phyloP scores from a whole-genome alignment of 2,888 invertebrate species.

The Drosophila leonis region DNA sequence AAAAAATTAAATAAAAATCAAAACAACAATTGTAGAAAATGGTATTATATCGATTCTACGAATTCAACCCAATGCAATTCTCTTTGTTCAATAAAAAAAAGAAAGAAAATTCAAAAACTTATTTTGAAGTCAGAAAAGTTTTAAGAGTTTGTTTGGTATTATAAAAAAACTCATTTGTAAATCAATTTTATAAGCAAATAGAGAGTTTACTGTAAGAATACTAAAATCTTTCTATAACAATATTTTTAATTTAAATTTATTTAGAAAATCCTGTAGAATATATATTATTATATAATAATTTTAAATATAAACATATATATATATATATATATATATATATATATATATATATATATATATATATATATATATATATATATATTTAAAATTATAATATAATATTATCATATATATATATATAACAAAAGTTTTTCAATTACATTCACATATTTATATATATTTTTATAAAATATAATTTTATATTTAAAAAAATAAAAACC shows the following conservation, averaged over 20 bases:
- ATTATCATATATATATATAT: too few relatives aligned
- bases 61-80: not conserved
- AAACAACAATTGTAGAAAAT: not conserved
- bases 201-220: not conserved
- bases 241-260: not conserved
- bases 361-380: too few relatives aligned
- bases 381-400: too few relatives aligned
- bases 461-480: not conserved
- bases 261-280: too few relatives aligned
- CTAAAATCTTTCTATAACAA: not conserved
- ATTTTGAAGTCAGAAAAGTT: not conserved
- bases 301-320: too few relatives aligned
- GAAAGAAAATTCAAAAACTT: not conserved
- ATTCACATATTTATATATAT: not conserved
- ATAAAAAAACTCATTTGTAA: not conserved
- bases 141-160: not conserved
- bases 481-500: not conserved
- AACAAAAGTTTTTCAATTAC: too few relatives aligned
- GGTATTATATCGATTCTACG: not conserved
- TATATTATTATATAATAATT: too few relatives aligned
- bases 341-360: too few relatives aligned
- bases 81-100: not conserved
- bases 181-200: not conserved
- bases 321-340: too few relatives aligned
- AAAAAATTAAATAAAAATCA: not conserved